These are phyloP conservation scores for Amblyraja radiata DNA, from an alignment of 2,797 vertebrate species.

Conservation along the genomic window DNA sequence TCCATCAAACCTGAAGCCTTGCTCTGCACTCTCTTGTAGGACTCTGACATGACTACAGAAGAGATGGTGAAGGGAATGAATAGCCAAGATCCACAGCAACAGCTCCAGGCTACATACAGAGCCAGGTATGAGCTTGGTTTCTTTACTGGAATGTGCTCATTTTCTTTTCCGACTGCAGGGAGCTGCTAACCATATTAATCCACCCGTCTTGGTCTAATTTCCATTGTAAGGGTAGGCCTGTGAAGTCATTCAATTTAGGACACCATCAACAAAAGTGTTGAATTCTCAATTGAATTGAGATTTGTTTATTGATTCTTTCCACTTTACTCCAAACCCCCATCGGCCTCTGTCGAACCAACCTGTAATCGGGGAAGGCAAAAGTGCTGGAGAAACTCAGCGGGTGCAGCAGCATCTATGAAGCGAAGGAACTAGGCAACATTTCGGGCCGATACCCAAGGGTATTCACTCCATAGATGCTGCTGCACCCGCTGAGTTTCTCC, in stretches of 20 bases:
- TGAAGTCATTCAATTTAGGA: neutral
- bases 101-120: constrained; percentile 69
- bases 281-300: neutral
- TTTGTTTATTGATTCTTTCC: too few relatives aligned
- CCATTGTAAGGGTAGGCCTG: neutral
- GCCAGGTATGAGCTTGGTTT: constrained; percentile 60
- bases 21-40: constrained; percentile 46
- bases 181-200: neutral
- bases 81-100: constrained; percentile 49
- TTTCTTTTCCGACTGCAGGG: neutral
- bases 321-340: too few relatives aligned
- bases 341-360: too few relatives aligned
- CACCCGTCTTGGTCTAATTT: neutral
- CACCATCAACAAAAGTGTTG: neutral
- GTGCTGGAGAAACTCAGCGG: too few relatives aligned
- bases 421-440: too few relatives aligned
- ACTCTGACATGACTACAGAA: constrained; percentile 51
- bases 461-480: too few relatives aligned
- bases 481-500: too few relatives aligned
- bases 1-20: neutral
- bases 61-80: constrained; percentile 65
- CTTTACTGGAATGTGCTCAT: neutral
- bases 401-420: too few relatives aligned
- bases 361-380: too few relatives aligned
- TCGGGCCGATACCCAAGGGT: too few relatives aligned